Evolutionary conservation across 2,113 vertebrate species (phyloP), one percentile per base, ranked within the genome.

Genomic region (Sorex fumeus): DNA sequence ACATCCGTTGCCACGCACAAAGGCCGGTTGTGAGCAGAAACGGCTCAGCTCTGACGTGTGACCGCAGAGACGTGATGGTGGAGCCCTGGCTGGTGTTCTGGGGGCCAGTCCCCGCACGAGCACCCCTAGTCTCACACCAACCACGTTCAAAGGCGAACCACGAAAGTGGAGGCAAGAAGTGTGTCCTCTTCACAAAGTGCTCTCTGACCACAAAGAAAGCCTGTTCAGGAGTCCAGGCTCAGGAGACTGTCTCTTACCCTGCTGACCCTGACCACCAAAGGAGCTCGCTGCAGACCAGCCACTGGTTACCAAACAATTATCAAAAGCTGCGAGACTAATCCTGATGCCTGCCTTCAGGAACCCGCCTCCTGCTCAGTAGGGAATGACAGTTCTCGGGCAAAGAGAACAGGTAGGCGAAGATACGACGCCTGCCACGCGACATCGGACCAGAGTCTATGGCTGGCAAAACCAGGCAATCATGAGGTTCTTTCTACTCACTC

Each of bases 141-240:
- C 85, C 64, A 19, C 28, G 21, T 80, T 47, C 86, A 84, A 95
- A 72, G 72, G 60, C 74, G 76, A 40, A 81, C 80, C 0, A 10
- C 16, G 30, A 30, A 60, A 72, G 34, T 21, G 36, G 57, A 87
- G 50, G 47, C 74, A 60, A 57, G 85, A 82, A 30, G 27, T 80
- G 28, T 23, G 30, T 30, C 80, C 94, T 71, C 74, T 91, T 90
- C n/a, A 57, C 66, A 66, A 79, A 91, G 78, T 66, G 18, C 25
- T 66, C 76, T 80, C 60, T 87, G 71, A 34, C 30, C 6, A 23
- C 57, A 60, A 66, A 10, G 64, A 88, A 62, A 79, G 70, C 57
- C 84, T 74, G 78, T 50, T 36, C 30, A 43, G 16, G 30, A 83
- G 84, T 16, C 19, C 50, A n/a, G 40, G 40, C 45, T 66, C 66